These are phyloP conservation scores for Urechis unicinctus DNA, from an alignment of 2,888 invertebrate species.

Conservation along the genomic window DNA sequence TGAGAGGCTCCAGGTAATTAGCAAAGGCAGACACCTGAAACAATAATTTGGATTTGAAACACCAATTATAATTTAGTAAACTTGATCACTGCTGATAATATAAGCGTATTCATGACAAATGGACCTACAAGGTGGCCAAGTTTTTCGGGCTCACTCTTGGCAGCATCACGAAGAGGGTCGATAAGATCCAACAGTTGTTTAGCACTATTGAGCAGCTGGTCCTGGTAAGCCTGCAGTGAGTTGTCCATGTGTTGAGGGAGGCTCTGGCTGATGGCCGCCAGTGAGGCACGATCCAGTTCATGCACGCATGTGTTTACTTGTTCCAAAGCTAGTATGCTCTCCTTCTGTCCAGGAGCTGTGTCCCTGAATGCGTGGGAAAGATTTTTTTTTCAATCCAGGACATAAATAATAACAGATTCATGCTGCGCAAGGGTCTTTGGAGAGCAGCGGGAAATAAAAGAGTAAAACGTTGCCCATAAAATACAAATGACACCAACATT, in stretches of 20 bases:
- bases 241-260: slow-evolving; percentile 66
- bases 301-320: slow-evolving; percentile 69
- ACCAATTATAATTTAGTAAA: too few species aligned
- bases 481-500: too few species aligned
- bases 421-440: too few species aligned
- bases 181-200: slow-evolving; percentile 78
- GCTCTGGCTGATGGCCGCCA: slow-evolving; percentile 80
- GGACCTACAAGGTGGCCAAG: slow-evolving; percentile 76
- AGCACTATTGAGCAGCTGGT: slow-evolving; percentile 57
- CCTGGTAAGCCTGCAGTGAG: slow-evolving; percentile 60
- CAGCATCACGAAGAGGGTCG: slow-evolving; percentile 77
- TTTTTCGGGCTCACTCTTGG: slow-evolving; percentile 84
- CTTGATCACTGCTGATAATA: too few species aligned
- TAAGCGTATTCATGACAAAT: too few species aligned
- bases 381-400: too few species aligned
- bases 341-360: slow-evolving; percentile 91
- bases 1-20: slow-evolving; percentile 71
- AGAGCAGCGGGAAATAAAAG: too few species aligned
- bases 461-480: too few species aligned
- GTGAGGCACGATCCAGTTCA: slow-evolving; percentile 72
- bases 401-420: too few species aligned
- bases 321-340: slow-evolving; percentile 79
- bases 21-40: slow-evolving; percentile 45
- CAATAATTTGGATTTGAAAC: too few species aligned
- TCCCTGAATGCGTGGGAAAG: slow-evolving; percentile 69